phyloP scores from a whole-genome alignment of 2,113 vertebrate species.

The Ameiurus melas region DNA sequence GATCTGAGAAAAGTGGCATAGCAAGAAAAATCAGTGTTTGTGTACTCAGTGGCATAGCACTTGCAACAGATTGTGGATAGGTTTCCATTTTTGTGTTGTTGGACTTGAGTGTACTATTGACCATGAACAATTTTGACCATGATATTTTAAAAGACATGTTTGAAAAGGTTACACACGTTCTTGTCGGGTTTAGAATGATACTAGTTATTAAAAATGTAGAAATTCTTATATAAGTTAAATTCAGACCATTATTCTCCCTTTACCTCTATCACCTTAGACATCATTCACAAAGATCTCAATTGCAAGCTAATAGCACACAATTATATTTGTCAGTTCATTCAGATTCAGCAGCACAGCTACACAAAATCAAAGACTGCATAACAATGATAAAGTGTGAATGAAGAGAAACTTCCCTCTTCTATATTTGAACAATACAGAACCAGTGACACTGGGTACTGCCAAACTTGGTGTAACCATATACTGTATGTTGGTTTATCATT shows the following conservation, averaged over 20 bases:
- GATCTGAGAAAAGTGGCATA: slow-evolving; percentile 68
- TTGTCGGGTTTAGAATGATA: neutral
- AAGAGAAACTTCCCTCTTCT: neutral
- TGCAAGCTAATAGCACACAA: neutral
- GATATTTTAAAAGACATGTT: neutral
- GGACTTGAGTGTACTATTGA: neutral
- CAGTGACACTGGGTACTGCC: neutral
- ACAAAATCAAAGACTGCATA: neutral
- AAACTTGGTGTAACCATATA: neutral
- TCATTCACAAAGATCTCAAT: neutral
- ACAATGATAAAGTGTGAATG: neutral
- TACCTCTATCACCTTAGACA: neutral
- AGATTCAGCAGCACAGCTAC: neutral
- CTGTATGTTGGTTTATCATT: neutral
- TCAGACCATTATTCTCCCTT: too few relatives aligned
- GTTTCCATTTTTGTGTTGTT: neutral
- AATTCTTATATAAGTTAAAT: too few relatives aligned
- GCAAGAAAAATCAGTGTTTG: neutral
- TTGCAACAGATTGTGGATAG: neutral
- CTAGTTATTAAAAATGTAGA: too few relatives aligned
- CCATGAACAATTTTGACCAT: neutral
- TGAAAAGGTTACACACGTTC: neutral
- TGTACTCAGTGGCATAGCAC: neutral
- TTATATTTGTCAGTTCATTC: neutral
- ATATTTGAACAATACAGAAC: neutral